These are phyloP conservation scores for Antrozous pallidus DNA, from an alignment of 2,797 vertebrate genomes.

Conservation along the genomic window DNA sequence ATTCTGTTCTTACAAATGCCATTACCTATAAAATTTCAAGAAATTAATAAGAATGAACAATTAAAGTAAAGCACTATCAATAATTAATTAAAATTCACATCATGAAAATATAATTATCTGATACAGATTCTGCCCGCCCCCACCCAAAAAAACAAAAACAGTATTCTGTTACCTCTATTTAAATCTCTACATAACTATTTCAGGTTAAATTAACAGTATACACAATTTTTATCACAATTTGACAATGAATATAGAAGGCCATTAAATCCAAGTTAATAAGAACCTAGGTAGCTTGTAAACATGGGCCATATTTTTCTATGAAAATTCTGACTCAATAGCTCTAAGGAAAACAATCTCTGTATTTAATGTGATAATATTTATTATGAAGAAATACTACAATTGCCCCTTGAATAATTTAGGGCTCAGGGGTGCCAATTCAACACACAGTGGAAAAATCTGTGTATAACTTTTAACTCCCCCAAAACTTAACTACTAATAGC, in stretches of 20 bases:
- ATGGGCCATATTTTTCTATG: neutral
- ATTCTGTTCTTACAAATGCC: neutral
- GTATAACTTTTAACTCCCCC: neutral
- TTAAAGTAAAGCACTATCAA: neutral
- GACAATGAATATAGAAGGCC: neutral
- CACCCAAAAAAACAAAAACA: neutral
- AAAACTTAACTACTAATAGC: neutral
- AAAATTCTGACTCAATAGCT: conserved; percentile 25
- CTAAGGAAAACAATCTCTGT: neutral
- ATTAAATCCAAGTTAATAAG: neutral
- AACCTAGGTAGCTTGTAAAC: neutral
- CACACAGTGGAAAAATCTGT: neutral
- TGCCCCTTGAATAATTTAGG: neutral
- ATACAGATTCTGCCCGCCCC: neutral
- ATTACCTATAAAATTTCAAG: neutral
- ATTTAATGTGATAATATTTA: neutral
- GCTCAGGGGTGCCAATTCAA: neutral
- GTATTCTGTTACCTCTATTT: neutral
- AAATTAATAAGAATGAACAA: neutral
- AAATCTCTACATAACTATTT: conserved; percentile 12
- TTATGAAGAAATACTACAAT: neutral
- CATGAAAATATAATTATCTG: neutral
- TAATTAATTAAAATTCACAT: neutral
- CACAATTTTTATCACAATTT: neutral
- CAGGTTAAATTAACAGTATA: conserved; percentile 20